A percentile compares a stretch with the other conserved stretches of the same genome.
phyloP scores from a whole-genome alignment of 30 jellyfish, hydroid and myxozoan genomes.

The Hydractinia symbiolongicarpus region DNA sequence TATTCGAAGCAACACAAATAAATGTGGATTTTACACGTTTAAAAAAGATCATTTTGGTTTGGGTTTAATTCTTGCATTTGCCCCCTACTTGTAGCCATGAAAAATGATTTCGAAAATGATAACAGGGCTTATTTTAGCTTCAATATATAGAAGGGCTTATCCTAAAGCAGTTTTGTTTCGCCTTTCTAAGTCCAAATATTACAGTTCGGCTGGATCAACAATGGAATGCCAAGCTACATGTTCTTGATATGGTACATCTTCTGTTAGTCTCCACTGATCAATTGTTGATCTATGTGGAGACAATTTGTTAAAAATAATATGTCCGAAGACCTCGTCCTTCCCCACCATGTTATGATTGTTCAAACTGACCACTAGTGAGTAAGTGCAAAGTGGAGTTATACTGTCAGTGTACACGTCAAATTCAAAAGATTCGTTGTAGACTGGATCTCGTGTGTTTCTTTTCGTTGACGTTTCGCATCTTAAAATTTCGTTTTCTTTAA shows the following conservation, averaged over 20 bases:
- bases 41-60: no score
- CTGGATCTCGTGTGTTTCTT: constrained; percentile 64
- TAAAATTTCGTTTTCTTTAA: constrained; percentile 47
- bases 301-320: constrained; percentile 60
- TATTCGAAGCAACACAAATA: no score
- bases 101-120: no score
- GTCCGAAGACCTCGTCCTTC: constrained; percentile 73
- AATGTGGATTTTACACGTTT: no score
- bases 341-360: constrained; percentile 53
- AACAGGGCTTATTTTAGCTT: no score
- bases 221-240: constrained; percentile 70
- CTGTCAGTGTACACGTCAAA: constrained; percentile 60
- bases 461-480: constrained; percentile 40
- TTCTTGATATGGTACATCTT: constrained; percentile 44
- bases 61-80: no score
- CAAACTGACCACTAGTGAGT: constrained; percentile 51
- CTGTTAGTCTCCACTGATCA: constrained; percentile 52
- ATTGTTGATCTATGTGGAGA: constrained; percentile 55
- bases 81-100: no score
- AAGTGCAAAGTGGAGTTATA: constrained; percentile 44
- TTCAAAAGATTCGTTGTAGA: constrained; percentile 50
- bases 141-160: no score
- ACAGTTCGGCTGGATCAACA: constrained; percentile 65
- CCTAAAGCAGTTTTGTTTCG: no score
- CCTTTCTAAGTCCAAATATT: neutral